Base-by-base conservation (phyloP, 2,797 vertebrate species). In the Somateria mollissima region DNA sequence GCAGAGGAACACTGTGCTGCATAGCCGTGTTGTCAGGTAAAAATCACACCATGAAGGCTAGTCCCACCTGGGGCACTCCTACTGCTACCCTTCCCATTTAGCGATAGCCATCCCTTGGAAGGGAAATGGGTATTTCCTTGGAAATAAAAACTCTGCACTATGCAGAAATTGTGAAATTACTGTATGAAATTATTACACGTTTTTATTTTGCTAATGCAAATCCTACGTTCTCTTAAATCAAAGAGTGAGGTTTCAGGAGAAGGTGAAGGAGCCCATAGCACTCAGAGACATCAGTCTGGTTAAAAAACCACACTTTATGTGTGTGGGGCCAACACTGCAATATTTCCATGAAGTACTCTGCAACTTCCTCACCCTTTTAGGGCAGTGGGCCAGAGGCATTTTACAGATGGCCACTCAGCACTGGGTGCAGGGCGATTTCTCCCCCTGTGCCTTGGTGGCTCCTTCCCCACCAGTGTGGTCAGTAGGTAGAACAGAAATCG, bases 321-420 rank as follows among this genome's bases (percentile, higher is more conserved):
- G 12, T 11, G 16, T 36, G 24, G 64, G 54, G 37, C 21, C 77
- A 57, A 36, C n/a, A 88, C 11, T 0, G 3, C 49, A 36, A 36
- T 36, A 36, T 80, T 94, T 36, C 32, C 41, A 4, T 17, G 25
- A 89, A 65, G 15, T 61, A 6, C 45, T 28, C 62, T 30, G 41
- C 56, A 51, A 45, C 17, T 32, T 87, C 3, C 39, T 66, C 45
- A 8, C 19, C 67, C 34, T 78, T 67, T 24, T 43, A 34, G 34
- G 36, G 30, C 57, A 0, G 0, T 37, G 45, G 32, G 8, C 30
- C n/a, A 36, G 69, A 70, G 65, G 53, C 27, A 4, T 21, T 76
- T 91, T 54, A 57, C 7, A 3, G 32, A 32, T 13, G 21, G 61
- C 8, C 5, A 7, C 54, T 13, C 3, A 1, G 41, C 6, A 1